Conservation (phyloP, 2,888 invertebrate genomes). For the Pocota personata region DNA sequence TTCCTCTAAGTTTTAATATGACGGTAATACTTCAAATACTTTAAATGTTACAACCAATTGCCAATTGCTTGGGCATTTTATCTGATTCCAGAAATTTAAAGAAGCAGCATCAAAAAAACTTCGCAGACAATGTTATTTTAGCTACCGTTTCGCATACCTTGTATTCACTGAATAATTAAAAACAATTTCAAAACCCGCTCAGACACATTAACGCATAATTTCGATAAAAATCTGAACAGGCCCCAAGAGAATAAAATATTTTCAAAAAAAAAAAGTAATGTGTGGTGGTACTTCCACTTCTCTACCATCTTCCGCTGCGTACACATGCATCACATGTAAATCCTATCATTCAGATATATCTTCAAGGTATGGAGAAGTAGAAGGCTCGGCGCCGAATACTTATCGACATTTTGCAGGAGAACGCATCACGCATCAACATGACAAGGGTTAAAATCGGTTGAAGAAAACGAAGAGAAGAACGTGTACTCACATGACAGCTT, state of each 20-base stretch:
- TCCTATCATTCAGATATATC: constrained; percentile 35
- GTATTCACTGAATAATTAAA: constrained; percentile 54
- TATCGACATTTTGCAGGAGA: constrained; percentile 52
- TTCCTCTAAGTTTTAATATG: not conserved
- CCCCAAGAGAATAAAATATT: constrained; percentile 35
- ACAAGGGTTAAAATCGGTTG: constrained; percentile 58
- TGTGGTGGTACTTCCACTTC: not conserved
- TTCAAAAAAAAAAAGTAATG: not conserved
- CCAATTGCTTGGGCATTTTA: not conserved
- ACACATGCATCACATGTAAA: not conserved
- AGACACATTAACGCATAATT: constrained; percentile 70
- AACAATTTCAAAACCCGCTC: constrained; percentile 48
- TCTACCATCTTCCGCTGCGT: constrained; percentile 7
- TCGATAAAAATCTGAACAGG: constrained; percentile 67
- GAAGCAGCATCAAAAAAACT: not conserved
- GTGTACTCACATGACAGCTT: constrained; percentile 47
- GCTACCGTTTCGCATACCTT: constrained; percentile 36
- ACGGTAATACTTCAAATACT: not conserved
- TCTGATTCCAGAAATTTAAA: not conserved
- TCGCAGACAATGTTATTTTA: not conserved
- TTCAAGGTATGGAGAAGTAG: constrained; percentile 40
- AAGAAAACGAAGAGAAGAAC: not conserved
- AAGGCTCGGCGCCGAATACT: constrained; percentile 42
- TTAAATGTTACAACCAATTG: not conserved
- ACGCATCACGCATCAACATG: constrained; percentile 65